phyloP scores from a whole-genome alignment of 2,797 vertebrate genomes.

The Hydrocynus forskahlii region DNA sequence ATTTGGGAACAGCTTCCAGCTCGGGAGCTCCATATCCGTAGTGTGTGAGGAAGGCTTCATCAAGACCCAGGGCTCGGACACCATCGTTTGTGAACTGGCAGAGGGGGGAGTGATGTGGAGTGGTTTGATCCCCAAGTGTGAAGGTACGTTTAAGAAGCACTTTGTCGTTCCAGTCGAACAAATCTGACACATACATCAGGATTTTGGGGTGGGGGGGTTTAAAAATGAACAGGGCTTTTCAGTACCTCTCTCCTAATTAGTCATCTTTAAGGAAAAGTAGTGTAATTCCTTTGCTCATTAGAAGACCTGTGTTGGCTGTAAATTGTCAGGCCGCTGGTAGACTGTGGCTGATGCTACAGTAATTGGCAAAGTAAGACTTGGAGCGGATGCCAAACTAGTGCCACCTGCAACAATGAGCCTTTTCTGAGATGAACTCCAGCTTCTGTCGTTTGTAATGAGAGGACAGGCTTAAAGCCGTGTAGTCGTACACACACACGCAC shows the following conservation, averaged over 20 bases:
- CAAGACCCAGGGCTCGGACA: conserved; percentile 97
- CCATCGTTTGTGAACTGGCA: conserved; percentile 92
- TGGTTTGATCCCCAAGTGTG: conserved; percentile 95
- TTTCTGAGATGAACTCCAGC: background rate
- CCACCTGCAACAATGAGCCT: background rate
- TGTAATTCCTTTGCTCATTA: conserved; percentile 15
- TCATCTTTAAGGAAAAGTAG: background rate
- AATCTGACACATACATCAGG: conserved; percentile 1
- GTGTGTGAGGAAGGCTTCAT: conserved; percentile 99
- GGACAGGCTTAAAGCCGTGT: background rate
- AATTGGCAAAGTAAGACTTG: conserved; percentile 4
- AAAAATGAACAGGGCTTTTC: background rate
- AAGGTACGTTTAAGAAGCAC: conserved; percentile 79
- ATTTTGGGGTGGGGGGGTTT: background rate
- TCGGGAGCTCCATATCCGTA: conserved; percentile 96
- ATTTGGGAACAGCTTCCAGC: conserved; percentile 97
- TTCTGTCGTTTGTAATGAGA: conserved; percentile 14
- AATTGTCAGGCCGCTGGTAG: conserved; percentile 17
- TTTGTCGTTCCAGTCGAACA: background rate
- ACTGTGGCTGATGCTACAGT: conserved; percentile 23
- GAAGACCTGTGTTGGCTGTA: background rate
- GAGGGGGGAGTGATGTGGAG: conserved; percentile 98
- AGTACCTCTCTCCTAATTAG: conserved; percentile 21
- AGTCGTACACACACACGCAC: background rate
- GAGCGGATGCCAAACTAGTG: background rate